These are phyloP conservation scores for Eufriesea mexicana DNA, from an alignment of 1,140 invertebrate species.

Conservation along the genomic window DNA sequence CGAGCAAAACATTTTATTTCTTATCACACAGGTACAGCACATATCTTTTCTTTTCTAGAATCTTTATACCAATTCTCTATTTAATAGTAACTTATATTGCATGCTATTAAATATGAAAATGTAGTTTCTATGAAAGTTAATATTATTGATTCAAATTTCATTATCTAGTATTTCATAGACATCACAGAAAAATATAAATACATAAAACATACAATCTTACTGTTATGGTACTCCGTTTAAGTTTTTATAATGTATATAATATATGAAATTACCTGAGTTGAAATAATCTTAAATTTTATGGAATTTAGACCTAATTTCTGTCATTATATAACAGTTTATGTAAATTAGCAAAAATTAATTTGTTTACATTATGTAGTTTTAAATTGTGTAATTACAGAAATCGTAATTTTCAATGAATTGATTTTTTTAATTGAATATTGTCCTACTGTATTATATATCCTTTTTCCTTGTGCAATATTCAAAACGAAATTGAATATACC, in stretches of 20 bases:
- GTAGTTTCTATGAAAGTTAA: slow-evolving; percentile 37
- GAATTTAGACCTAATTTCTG: background rate
- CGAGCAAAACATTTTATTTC: slow-evolving; percentile 41
- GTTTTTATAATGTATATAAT: background rate
- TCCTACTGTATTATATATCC: slow-evolving; percentile 1
- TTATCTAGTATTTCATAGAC: slow-evolving; percentile 30
- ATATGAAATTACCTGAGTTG: background rate
- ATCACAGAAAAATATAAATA: slow-evolving; percentile 10
- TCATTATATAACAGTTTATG: background rate
- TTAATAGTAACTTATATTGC: slow-evolving; percentile 45
- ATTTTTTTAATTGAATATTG: background rate
- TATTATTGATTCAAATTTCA: slow-evolving; percentile 19
- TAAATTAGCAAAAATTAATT: slow-evolving; percentile 10
- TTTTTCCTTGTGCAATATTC: background rate
- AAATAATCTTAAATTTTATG: slow-evolving; percentile 10
- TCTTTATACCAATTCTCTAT: slow-evolving; percentile 44
- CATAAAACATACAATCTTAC: slow-evolving; percentile 7
- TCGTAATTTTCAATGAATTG: background rate
- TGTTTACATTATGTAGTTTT: background rate
- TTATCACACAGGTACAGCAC: slow-evolving; percentile 60
- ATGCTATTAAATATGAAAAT: slow-evolving; percentile 57
- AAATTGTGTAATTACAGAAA: background rate
- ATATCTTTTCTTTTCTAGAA: slow-evolving; percentile 46
- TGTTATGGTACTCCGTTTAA: background rate
- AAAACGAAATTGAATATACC: background rate